Conservation (phyloP, 2,888 invertebrate species). For the Junonia oenone region DNA sequence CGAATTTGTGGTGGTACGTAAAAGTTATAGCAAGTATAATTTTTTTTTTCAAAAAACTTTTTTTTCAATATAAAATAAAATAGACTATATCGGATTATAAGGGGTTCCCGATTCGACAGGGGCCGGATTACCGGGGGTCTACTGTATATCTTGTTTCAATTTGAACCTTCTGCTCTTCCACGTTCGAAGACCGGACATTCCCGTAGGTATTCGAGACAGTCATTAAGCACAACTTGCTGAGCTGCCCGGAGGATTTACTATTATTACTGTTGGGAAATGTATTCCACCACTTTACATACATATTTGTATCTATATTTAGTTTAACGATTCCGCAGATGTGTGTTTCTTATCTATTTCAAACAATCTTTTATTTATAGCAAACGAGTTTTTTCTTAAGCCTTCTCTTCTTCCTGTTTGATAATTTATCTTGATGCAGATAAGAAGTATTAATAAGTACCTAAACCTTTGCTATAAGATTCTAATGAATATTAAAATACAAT, state of each 20-base stretch:
- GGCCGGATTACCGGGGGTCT: no score
- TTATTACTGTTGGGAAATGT: slow-evolving; percentile 22
- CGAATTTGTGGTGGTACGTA: no score
- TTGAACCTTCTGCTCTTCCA: slow-evolving; percentile 4
- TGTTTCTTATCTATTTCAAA: neutral
- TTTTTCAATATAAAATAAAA: no score
- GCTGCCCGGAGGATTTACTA: slow-evolving; percentile 21
- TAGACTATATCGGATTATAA: no score
- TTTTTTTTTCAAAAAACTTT: no score
- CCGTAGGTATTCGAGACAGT: slow-evolving; percentile 22
- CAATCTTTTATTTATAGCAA: neutral
- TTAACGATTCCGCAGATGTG: neutral
- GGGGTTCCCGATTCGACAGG: no score
- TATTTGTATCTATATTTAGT: neutral
- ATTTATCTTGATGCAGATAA: neutral
- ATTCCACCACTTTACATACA: slow-evolving; percentile 4
- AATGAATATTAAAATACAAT: no score
- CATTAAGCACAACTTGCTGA: slow-evolving; percentile 22
- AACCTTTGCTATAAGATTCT: neutral
- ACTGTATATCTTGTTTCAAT: slow-evolving; percentile 4
- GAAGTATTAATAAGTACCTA: neutral
- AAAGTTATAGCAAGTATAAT: no score
- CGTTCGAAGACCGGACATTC: slow-evolving; percentile 14
- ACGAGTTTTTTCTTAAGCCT: neutral
- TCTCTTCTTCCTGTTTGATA: neutral